Percentiles rank a stretch among this genome's conserved stretches.
Evolutionary conservation across 2,888 invertebrate genomes (phyloP).

Genomic region (Drosophila mulleri): DNA sequence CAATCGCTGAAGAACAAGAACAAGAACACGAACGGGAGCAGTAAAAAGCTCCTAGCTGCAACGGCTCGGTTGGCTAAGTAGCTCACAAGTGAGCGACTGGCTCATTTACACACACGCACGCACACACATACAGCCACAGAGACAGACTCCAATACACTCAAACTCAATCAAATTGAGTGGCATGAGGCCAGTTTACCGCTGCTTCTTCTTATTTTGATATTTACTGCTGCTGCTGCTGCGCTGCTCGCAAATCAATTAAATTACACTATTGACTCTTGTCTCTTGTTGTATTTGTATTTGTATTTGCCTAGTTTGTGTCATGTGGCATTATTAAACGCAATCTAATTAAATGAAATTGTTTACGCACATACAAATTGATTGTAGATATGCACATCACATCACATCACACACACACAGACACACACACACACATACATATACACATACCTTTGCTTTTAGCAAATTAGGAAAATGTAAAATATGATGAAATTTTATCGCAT

Average conservation of each 20-base stretch:
- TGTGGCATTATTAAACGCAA: slow-evolving; percentile 75
- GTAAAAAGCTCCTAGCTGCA: slow-evolving; percentile 40
- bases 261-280: slow-evolving; percentile 62
- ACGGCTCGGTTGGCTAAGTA: slow-evolving; percentile 32
- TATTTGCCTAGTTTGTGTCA: slow-evolving; percentile 19
- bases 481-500: slow-evolving; percentile 70
- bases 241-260: slow-evolving; percentile 74
- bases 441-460: slow-evolving; percentile 62
- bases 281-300: slow-evolving; percentile 35
- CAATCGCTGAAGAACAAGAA: slow-evolving; percentile 18
- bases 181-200: slow-evolving; percentile 55
- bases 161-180: slow-evolving; percentile 57
- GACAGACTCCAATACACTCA: slow-evolving; percentile 15
- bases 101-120: slow-evolving; percentile 34
- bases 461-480: slow-evolving; percentile 77
- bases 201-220: slow-evolving; percentile 14
- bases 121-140: neutral
- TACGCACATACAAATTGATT: slow-evolving; percentile 53
- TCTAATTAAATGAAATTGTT: slow-evolving; percentile 76
- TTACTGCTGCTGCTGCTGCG: slow-evolving; percentile 27
- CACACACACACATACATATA: neutral
- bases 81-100: slow-evolving; percentile 20
- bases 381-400: slow-evolving; percentile 15
- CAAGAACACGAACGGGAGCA: slow-evolving; percentile 31
- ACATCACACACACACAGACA: neutral